Conservation (phyloP, 2,888 invertebrate genomes). For the Limenitis camilla region DNA sequence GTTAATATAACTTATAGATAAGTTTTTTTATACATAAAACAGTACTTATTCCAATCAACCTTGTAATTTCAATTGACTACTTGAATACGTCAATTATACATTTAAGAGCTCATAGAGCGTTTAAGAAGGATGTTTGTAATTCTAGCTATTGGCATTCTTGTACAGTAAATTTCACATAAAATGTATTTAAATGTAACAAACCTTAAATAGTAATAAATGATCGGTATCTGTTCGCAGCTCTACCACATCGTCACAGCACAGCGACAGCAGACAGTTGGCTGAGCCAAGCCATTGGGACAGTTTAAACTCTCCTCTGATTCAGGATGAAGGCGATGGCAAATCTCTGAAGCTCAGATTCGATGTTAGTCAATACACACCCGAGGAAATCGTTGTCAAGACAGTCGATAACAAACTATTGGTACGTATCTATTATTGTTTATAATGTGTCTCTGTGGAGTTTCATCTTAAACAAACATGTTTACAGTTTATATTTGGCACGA, state of each 20-base stretch:
- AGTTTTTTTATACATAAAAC: too few species aligned
- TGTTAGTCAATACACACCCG: conserved; percentile 96
- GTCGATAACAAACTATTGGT: conserved; percentile 97
- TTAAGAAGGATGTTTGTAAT: too few species aligned
- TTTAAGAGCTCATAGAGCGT: too few species aligned
- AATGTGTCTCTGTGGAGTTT: too few species aligned
- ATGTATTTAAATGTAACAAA: not conserved
- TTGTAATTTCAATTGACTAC: too few species aligned
- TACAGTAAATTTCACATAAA: not conserved
- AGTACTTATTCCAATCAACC: too few species aligned
- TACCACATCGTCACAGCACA: conserved; percentile 78
- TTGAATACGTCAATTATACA: too few species aligned
- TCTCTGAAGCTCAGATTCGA: conserved; percentile 96
- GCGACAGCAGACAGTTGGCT: conserved; percentile 75
- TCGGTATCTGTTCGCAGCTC: conserved; percentile 67
- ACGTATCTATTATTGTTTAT: conserved; percentile 49
- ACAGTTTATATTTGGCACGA: too few species aligned
- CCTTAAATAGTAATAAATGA: conserved; percentile 1
- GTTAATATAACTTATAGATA: not conserved
- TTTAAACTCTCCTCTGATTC: conserved; percentile 93
- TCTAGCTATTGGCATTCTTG: too few species aligned
- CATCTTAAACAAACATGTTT: not conserved
- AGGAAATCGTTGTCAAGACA: conserved; percentile 98
- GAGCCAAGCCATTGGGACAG: conserved; percentile 86
- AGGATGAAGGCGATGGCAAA: conserved; percentile 95